Conservation (phyloP, 2,888 invertebrate genomes). For the Andrena bucephala region DNA sequence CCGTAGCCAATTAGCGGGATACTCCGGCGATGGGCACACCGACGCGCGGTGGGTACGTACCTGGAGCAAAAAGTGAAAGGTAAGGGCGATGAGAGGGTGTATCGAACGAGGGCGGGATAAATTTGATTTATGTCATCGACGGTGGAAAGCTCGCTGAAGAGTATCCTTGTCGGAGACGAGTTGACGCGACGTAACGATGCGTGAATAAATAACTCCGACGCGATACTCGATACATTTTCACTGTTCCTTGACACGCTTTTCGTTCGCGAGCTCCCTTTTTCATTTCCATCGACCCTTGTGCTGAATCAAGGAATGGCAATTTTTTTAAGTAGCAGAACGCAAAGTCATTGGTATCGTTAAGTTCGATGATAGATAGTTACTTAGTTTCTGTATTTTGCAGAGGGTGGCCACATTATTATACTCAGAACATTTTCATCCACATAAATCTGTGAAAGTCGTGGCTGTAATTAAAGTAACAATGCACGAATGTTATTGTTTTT, state of each 20-base stretch:
- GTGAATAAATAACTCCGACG: slow-evolving; percentile 14
- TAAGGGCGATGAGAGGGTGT: background rate
- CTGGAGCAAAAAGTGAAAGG: slow-evolving; percentile 54
- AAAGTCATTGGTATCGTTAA: no score
- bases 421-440: no score
- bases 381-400: no score
- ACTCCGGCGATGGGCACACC: slow-evolving; percentile 26
- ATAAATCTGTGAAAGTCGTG: no score
- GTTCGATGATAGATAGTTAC: no score
- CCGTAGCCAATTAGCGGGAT: slow-evolving; percentile 54
- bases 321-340: no score
- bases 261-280: background rate
- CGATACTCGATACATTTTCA: slow-evolving; percentile 2
- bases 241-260: slow-evolving; percentile 1
- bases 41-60: slow-evolving; percentile 58
- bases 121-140: slow-evolving; percentile 34
- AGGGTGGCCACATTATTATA: no score
- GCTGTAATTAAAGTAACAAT: no score
- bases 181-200: slow-evolving; percentile 19
- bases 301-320: background rate
- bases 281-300: no score
- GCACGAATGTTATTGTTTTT: no score
- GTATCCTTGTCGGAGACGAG: background rate
- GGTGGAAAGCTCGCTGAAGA: slow-evolving; percentile 14
- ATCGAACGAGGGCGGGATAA: background rate